These are phyloP conservation scores for Craniophora ligustri DNA, from an alignment of 2,888 invertebrate genomes.

Conservation along the genomic window DNA sequence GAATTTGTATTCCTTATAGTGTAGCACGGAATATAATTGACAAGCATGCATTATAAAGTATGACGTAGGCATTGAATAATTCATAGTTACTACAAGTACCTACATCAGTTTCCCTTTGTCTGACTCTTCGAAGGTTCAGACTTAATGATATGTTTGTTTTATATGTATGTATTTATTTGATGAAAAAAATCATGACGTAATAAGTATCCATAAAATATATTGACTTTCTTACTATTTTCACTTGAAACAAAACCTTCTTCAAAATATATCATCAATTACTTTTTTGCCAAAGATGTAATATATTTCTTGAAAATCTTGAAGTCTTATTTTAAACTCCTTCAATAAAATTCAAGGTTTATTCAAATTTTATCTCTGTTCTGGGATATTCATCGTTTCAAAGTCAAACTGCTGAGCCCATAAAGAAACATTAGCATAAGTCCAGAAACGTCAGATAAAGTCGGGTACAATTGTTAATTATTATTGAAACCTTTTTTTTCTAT, in stretches of 20 bases:
- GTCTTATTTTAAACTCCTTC: constrained; percentile 24
- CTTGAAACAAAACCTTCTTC: constrained; percentile 14
- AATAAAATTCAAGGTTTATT: constrained; percentile 52
- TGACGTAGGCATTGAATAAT: too few species aligned
- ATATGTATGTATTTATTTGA: too few species aligned
- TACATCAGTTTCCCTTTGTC: too few species aligned
- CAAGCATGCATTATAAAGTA: too few species aligned
- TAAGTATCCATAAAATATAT: too few species aligned
- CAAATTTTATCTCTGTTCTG: constrained; percentile 52
- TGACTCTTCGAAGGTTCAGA: too few species aligned
- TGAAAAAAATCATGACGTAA: too few species aligned
- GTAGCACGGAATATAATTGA: too few species aligned
- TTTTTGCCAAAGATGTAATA: constrained; percentile 36
- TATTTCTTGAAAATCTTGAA: constrained; percentile 18
- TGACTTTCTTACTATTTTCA: too few species aligned
- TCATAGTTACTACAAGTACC: too few species aligned
- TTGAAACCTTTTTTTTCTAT: constrained; percentile 8
- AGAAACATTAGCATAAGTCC: constrained; percentile 38
- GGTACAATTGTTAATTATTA: constrained; percentile 22
- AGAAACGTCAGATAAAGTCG: constrained; percentile 22
- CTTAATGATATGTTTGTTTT: too few species aligned
- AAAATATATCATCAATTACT: constrained; percentile 35
- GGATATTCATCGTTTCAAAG: constrained; percentile 46
- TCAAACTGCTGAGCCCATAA: constrained; percentile 25
- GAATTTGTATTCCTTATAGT: too few species aligned